A percentile compares a stretch with the other conserved stretches of the same genome.
These are phyloP conservation scores for Gymnoscelis rufifasciata DNA, from an alignment of 2,888 invertebrate species.

Conservation along the genomic window DNA sequence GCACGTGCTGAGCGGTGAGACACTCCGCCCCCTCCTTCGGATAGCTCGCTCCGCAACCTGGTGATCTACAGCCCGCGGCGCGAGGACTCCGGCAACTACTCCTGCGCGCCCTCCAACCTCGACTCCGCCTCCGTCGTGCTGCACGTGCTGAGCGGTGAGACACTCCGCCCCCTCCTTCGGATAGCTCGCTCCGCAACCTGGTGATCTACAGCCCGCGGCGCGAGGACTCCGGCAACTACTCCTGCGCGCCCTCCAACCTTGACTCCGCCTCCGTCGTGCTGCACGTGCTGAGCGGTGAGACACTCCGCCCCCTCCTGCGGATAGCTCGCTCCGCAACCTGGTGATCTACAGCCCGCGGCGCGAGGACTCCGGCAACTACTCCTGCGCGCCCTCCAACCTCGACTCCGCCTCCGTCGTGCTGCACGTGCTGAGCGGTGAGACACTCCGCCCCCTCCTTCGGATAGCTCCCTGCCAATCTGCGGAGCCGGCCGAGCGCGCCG, in stretches of 20 bases:
- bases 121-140: slow-evolving; percentile 92
- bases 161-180: no score
- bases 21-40: no score
- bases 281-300: slow-evolving; percentile 93
- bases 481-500: no score
- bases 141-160: slow-evolving; percentile 93
- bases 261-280: slow-evolving; percentile 92
- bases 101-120: slow-evolving; percentile 95
- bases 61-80: slow-evolving; percentile 85
- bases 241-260: slow-evolving; percentile 95
- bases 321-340: slow-evolving; percentile 82
- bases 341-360: slow-evolving; percentile 85
- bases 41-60: slow-evolving; percentile 82
- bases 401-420: slow-evolving; percentile 92
- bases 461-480: no score
- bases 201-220: slow-evolving; percentile 85
- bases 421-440: slow-evolving; percentile 93
- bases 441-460: not conserved
- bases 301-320: no score
- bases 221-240: slow-evolving; percentile 93
- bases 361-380: slow-evolving; percentile 93
- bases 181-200: slow-evolving; percentile 82
- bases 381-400: slow-evolving; percentile 95
- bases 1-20: slow-evolving; percentile 93
- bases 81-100: slow-evolving; percentile 93